Evolutionary conservation across 2,113 vertebrate genomes (phyloP), one percentile per base, ranked within the genome.

Genomic region (Eretmochelys imbricata): DNA sequence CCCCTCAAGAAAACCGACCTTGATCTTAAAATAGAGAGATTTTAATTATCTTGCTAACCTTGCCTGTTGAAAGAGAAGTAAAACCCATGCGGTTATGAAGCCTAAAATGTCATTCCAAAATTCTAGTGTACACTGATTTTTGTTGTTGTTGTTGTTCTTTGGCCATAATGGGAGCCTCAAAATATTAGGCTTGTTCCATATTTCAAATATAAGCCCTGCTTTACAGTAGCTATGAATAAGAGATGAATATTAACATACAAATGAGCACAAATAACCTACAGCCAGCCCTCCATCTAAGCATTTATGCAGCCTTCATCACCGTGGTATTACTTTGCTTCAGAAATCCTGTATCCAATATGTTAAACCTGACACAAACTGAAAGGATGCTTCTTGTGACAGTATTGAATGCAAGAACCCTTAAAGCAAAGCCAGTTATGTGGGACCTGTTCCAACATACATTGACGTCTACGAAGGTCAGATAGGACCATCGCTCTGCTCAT

Each of bases 11-110:
- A 76, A 62, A 29, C 57, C 4, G 5, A 13, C 27, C 57, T 19
- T 27, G 27, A 38, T 31, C 83, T 93, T 65, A 82, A 86, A 92
- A 94, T 31, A 54, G 20, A 72, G 53, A n/a, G 42, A 82, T 55
- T 94, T 83, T 93, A 91, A 82, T 50, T 38, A n/a, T 51, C 1
- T 85, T 6, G 46, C 16, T 89, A n/a, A 81, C 35, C 69, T 51
- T n/a, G 49, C 16, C 5, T 91, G 29, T 48, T 90, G 42, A 76
- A 82, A 84, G 91, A 27, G 5, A 89, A 2, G 6, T 31, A 57
- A 35, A 65, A 13, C 55, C 42, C 19, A 2, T 29, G 8, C 2
- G 82, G 8, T 42, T 24, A 46, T 42, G 42, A 76, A 48, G 6
- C 50, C 72, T 88, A 2, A 80, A 48, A 78, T 90, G 51, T 78